These are phyloP conservation scores for Athripsodes cinereus DNA, from an alignment of 2,888 invertebrate genomes.

Conservation along the genomic window DNA sequence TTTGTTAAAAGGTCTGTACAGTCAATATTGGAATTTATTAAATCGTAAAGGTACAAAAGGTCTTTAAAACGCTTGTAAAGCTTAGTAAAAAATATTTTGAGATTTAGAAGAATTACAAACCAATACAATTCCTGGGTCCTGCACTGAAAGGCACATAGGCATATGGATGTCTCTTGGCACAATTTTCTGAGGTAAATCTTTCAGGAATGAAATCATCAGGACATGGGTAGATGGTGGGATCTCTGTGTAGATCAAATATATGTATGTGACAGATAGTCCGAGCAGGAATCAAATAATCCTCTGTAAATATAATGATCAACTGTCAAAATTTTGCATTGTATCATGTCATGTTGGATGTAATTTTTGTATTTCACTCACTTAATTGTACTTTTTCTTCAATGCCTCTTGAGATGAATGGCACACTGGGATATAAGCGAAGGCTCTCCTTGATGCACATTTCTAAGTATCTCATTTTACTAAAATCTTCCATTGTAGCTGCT, in stretches of 20 bases:
- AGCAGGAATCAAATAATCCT: slow-evolving; percentile 32
- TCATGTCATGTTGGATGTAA: not conserved
- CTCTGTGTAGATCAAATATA: slow-evolving; percentile 38
- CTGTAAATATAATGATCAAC: slow-evolving; percentile 26
- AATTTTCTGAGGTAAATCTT: slow-evolving; percentile 42
- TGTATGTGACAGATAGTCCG: slow-evolving; percentile 31
- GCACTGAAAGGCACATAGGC: slow-evolving; percentile 36
- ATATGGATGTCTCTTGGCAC: slow-evolving; percentile 36
- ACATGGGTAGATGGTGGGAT: slow-evolving; percentile 42
- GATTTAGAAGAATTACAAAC: slow-evolving; percentile 27
- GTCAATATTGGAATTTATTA: too few species aligned
- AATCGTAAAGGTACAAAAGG: too few species aligned
- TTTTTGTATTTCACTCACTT: slow-evolving; percentile 42
- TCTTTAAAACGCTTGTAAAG: too few species aligned
- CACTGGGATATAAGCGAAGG: slow-evolving; percentile 59
- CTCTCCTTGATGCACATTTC: slow-evolving; percentile 67
- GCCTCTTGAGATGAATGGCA: slow-evolving; percentile 56
- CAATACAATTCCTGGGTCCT: slow-evolving; percentile 35
- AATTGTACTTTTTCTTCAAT: slow-evolving; percentile 51
- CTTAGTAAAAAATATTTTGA: not conserved
- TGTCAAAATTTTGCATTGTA: not conserved
- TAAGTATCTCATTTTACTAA: slow-evolving; percentile 52
- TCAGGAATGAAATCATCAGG: slow-evolving; percentile 45
- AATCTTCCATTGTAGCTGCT: slow-evolving; percentile 53
- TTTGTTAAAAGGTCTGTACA: too few species aligned